A percentile compares a stretch with the other conserved stretches of the same genome.
Evolutionary conservation across 2,113 vertebrate species (phyloP).

Genomic region (Synchiropus splendidus): DNA sequence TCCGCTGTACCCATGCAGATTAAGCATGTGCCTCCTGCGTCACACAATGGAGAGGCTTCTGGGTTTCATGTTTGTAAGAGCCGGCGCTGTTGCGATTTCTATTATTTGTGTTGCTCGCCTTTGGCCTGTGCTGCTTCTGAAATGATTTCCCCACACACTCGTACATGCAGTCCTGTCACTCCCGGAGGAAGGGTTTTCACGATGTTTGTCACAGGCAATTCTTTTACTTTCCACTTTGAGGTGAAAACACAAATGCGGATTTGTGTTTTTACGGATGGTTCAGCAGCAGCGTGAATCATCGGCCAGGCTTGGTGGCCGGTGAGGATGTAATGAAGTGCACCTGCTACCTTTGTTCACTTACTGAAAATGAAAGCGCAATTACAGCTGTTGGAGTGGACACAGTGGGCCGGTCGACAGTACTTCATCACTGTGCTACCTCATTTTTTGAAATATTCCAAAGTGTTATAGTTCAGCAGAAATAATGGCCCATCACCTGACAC

Average conservation of each 20-base stretch:
- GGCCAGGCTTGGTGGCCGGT: neutral
- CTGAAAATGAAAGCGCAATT: neutral
- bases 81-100: conserved; percentile 9
- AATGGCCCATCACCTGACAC: too few species aligned
- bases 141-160: conserved; percentile 3
- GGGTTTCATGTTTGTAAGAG: too few species aligned
- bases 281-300: too few species aligned
- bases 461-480: too few species aligned
- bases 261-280: too few species aligned
- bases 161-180: neutral
- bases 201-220: too few species aligned
- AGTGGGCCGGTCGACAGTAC: neutral
- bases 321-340: neutral
- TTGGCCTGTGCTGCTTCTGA: conserved; percentile 18
- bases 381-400: neutral
- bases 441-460: too few species aligned
- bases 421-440: neutral
- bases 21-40: conserved; percentile 39
- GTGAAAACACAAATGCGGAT: too few species aligned
- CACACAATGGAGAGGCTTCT: conserved; percentile 3
- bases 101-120: conserved; percentile 30
- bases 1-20: conserved; percentile 23
- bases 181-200: too few species aligned
- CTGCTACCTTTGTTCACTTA: neutral
- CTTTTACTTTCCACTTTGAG: too few species aligned